phyloP scores from a whole-genome alignment of 2,113 vertebrate species.

The Clinocottus analis region DNA sequence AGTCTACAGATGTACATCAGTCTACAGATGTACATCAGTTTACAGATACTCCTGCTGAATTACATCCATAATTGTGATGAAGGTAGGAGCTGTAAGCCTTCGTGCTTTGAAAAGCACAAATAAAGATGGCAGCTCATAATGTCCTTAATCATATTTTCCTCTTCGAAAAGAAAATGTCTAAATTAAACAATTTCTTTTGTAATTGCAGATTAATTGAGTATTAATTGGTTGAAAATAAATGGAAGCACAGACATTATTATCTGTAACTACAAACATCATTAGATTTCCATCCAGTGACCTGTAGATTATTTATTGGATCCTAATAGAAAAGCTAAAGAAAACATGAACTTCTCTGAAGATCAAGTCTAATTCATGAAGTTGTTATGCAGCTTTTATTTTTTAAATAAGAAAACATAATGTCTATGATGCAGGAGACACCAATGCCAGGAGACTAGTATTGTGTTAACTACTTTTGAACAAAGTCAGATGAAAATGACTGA shows the following conservation, averaged over 20 bases:
- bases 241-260: background rate
- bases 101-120: background rate
- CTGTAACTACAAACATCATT: background rate
- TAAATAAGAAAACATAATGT: background rate
- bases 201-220: background rate
- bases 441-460: background rate
- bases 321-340: background rate
- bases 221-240: background rate
- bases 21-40: too few species aligned
- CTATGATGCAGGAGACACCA: background rate
- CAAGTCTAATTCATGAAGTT: background rate
- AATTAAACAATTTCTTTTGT: background rate
- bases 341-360: background rate
- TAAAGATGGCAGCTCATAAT: background rate
- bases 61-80: background rate
- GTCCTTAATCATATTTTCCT: background rate
- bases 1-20: too few species aligned
- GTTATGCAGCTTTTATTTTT: background rate
- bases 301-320: conserved; percentile 3
- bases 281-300: background rate
- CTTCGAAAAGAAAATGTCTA: background rate
- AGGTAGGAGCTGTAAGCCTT: background rate
- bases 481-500: background rate
- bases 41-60: too few species aligned
- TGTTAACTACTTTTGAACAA: background rate